phyloP scores from a whole-genome alignment of 1,140 invertebrate genomes.

The Drosophila ficusphila region DNA sequence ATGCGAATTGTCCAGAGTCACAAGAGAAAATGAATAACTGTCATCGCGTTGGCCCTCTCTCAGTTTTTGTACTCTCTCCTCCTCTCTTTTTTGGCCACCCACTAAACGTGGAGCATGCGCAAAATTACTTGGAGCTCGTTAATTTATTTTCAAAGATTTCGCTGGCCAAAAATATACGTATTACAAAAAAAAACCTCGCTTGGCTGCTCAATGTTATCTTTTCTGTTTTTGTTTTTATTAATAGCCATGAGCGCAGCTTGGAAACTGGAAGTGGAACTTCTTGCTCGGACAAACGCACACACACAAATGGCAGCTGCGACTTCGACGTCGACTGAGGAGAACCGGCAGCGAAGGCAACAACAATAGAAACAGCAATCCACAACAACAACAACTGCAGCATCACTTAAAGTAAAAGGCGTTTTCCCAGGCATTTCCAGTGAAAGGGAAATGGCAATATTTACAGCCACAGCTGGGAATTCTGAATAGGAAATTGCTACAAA shows the following conservation, averaged over 20 bases:
- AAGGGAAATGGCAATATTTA: constrained; percentile 57
- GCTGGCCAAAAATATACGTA: background rate
- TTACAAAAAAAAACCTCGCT: constrained; percentile 42
- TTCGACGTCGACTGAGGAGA: constrained; percentile 17
- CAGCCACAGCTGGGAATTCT: constrained; percentile 29
- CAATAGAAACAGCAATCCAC: constrained; percentile 24
- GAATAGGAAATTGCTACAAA: constrained; percentile 18
- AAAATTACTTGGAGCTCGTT: constrained; percentile 32
- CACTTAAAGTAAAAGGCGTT: constrained; percentile 74
- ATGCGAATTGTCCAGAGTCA: constrained; percentile 66
- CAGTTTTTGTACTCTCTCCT: constrained; percentile 1
- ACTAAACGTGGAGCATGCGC: constrained; percentile 54
- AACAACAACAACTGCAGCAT: constrained; percentile 27
- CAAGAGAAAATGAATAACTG: constrained; percentile 64
- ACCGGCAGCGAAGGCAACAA: constrained; percentile 28
- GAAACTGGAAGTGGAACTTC: constrained; percentile 53
- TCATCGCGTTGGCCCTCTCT: constrained; percentile 30
- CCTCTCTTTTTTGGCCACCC: constrained; percentile 39
- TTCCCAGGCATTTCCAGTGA: constrained; percentile 62
- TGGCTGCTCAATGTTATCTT: constrained; percentile 49
- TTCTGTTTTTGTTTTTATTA: constrained; percentile 58
- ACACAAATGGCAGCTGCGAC: constrained; percentile 39
- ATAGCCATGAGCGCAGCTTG: constrained; percentile 62
- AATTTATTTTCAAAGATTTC: constrained; percentile 37
- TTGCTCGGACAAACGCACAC: constrained; percentile 46